Evolutionary conservation across 1,140 invertebrate genomes (phyloP).

Genomic region (Bombus cullumanus): DNA sequence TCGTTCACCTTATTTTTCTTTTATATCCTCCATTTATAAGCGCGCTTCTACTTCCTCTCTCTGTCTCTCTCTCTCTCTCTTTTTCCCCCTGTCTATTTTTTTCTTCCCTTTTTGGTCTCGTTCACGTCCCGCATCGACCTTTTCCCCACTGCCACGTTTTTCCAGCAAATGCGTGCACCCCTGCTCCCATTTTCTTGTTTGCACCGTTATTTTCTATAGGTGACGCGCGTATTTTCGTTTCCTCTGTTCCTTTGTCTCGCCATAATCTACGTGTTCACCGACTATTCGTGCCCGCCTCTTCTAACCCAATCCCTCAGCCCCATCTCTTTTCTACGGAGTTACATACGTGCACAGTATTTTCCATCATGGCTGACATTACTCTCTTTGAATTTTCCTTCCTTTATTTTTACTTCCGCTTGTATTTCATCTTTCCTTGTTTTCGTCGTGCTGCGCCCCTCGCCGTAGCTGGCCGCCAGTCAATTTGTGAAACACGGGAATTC

Average conservation of each 20-base stretch:
- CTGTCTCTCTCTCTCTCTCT: neutral
- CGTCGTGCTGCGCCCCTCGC: too few relatives aligned
- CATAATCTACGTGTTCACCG: conserved; percentile 37
- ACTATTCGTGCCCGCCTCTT: neutral
- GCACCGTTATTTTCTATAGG: conserved; percentile 30
- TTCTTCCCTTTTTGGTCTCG: neutral
- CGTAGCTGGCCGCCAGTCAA: neutral
- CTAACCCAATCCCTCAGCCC: neutral
- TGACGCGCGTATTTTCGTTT: conserved; percentile 42
- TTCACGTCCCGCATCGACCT: neutral
- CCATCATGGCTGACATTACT: conserved; percentile 6
- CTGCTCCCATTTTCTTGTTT: conserved; percentile 10
- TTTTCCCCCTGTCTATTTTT: too few relatives aligned
- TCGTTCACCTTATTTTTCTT: conserved; percentile 14
- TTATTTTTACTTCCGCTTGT: neutral
- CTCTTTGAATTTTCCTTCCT: conserved; percentile 7
- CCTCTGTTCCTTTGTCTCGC: conserved; percentile 36
- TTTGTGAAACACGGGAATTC: neutral
- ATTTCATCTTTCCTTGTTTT: neutral
- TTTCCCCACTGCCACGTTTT: neutral
- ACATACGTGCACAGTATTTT: neutral
- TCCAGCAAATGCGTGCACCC: neutral
- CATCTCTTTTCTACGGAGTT: neutral
- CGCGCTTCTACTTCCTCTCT: neutral
- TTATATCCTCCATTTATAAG: conserved; percentile 12